These are phyloP conservation scores for Montipora efflorescens DNA, from an alignment of 64 coral and sea anemone genomes.

Conservation along the genomic window DNA sequence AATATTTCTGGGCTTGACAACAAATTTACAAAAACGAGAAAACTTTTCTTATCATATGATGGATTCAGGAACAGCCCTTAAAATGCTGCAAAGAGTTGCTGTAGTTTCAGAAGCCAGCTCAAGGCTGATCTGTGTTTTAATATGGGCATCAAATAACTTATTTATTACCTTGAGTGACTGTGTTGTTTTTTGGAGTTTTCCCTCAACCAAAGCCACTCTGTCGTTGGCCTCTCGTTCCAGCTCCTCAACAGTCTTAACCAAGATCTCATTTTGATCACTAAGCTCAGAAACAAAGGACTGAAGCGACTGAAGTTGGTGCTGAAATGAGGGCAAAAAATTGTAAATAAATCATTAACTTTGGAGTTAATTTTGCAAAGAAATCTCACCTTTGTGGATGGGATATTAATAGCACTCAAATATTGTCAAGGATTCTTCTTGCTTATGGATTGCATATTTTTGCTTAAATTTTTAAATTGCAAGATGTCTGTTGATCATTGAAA, in stretches of 20 bases:
- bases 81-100: no score
- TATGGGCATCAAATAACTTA: not conserved
- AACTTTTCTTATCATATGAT: no score
- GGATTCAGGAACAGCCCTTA: no score
- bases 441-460: no score
- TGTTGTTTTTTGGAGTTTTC: slow-evolving; percentile 84
- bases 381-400: no score
- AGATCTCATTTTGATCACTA: slow-evolving; percentile 97
- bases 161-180: slow-evolving; percentile 70
- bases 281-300: slow-evolving; percentile 93
- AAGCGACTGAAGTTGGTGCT: slow-evolving; percentile 95
- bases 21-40: no score
- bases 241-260: slow-evolving; percentile 96
- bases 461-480: no score
- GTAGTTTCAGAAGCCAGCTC: not conserved
- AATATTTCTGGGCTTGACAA: no score
- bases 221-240: slow-evolving; percentile 95
- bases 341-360: not conserved
- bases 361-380: not conserved
- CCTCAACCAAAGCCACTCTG: slow-evolving; percentile 88
- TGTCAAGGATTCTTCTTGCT: no score
- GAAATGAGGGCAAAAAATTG: not conserved
- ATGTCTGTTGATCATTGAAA: no score
- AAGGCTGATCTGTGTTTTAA: not conserved
- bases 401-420: no score